Conservation (phyloP, 2,113 vertebrate species). For the Perca schrenkii region DNA sequence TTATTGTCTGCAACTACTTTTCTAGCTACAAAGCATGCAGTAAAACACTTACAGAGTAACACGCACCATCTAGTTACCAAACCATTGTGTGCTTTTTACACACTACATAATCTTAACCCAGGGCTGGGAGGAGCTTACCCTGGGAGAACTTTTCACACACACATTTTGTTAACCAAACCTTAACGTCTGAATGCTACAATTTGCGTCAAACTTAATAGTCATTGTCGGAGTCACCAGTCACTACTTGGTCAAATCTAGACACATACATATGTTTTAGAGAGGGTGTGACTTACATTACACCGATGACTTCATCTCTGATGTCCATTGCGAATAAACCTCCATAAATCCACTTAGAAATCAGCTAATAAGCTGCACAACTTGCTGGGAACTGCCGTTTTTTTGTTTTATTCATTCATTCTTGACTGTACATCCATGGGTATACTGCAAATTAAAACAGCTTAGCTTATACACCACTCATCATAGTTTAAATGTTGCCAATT, state of each 20-base stretch:
- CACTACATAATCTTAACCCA: too few species aligned
- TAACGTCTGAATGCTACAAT: background rate
- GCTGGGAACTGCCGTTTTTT: background rate
- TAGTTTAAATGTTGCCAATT: background rate
- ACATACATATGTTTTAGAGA: background rate
- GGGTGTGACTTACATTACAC: background rate
- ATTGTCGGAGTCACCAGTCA: too few species aligned
- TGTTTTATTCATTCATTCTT: background rate
- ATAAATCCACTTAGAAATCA: background rate
- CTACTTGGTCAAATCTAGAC: background rate
- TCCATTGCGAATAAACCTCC: background rate
- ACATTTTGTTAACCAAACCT: background rate
- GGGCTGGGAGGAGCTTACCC: too few species aligned
- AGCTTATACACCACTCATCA: too few species aligned
- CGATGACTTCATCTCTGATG: too few species aligned
- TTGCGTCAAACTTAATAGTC: background rate
- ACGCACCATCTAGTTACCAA: background rate
- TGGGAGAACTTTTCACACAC: too few species aligned
- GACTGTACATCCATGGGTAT: too few species aligned
- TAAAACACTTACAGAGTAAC: background rate
- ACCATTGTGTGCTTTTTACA: too few species aligned
- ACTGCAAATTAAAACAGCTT: background rate
- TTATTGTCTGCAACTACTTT: conserved; percentile 47
- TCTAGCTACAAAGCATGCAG: background rate
- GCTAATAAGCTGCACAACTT: background rate